Evolutionary conservation across 1,140 invertebrate species (phyloP).

Genomic region (Phymorhynchus buccinoides): DNA sequence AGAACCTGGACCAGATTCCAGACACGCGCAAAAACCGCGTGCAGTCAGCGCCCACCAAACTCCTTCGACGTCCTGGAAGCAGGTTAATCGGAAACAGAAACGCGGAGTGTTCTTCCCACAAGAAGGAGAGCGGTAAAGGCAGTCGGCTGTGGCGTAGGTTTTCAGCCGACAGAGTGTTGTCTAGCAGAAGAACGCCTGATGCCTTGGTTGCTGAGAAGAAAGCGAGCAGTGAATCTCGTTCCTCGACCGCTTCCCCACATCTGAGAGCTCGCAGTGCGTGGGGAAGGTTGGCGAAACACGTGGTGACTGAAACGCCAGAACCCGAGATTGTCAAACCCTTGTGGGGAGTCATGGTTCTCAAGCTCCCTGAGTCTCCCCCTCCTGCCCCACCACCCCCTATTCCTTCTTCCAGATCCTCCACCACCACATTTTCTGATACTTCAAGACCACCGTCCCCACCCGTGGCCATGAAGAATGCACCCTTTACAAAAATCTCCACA

Average conservation of each 20-base stretch:
- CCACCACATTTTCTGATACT: background rate
- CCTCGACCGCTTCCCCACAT: background rate
- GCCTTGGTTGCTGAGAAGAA: background rate
- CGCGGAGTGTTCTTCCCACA: background rate
- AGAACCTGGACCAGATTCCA: background rate
- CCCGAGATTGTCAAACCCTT: background rate
- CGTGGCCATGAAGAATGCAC: background rate
- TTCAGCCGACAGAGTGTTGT: background rate
- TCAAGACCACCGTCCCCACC: background rate
- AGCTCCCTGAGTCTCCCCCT: background rate
- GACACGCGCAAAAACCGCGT: background rate
- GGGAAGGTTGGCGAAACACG: background rate
- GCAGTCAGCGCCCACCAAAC: background rate
- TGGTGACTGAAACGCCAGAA: background rate
- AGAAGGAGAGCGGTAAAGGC: background rate
- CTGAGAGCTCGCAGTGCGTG: background rate
- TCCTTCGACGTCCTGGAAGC: too few relatives aligned
- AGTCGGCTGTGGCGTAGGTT: background rate
- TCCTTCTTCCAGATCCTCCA: background rate
- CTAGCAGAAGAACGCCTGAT: background rate
- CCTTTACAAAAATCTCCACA: background rate
- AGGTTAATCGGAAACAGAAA: background rate
- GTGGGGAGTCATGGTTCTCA: background rate
- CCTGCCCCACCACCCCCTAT: background rate
- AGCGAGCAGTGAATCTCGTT: background rate